Percentiles rank a stretch among this genome's conserved stretches.
Conservation (phyloP, 2,888 invertebrate species). For the Oxytorus armatus region DNA sequence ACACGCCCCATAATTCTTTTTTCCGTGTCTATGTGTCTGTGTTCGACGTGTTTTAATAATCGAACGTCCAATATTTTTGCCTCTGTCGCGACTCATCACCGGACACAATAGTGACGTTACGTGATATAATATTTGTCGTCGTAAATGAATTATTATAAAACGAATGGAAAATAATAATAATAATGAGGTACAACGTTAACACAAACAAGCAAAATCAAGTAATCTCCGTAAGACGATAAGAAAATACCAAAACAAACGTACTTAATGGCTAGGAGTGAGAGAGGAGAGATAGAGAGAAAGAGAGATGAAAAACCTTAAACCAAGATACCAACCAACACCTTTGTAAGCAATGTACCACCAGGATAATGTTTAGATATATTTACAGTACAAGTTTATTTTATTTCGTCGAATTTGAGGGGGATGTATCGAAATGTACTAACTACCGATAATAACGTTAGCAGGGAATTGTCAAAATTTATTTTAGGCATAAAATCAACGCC, state of each 20-base stretch:
- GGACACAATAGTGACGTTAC: conserved; percentile 63
- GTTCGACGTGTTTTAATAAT: conserved; percentile 66
- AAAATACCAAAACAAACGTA: conserved; percentile 67
- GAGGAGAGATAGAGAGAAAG: conserved; percentile 63
- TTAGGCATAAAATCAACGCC: too few species aligned
- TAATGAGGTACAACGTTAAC: conserved; percentile 70
- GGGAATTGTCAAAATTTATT: too few species aligned
- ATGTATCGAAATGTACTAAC: too few species aligned
- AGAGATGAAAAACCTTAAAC: conserved; percentile 74
- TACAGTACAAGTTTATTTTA: conserved; percentile 1
- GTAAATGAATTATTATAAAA: conserved; percentile 48
- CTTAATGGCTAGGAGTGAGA: conserved; percentile 72
- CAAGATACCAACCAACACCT: conserved; percentile 83
- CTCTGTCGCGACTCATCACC: conserved; percentile 63
- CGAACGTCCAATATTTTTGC: conserved; percentile 58
- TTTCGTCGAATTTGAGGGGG: conserved; percentile 25
- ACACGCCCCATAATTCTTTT: conserved; percentile 37
- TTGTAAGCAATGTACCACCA: conserved; percentile 79
- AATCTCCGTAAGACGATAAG: conserved; percentile 73
- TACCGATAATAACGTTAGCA: too few species aligned
- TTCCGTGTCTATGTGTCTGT: conserved; percentile 44
- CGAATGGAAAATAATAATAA: conserved; percentile 44
- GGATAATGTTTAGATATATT: conserved; percentile 63
- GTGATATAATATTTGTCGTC: conserved; percentile 50
- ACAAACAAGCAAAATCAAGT: conserved; percentile 83